Evolutionary conservation across 2,113 vertebrate species (phyloP), one percentile per base, ranked within the genome.

Genomic region (Tyto alba): DNA sequence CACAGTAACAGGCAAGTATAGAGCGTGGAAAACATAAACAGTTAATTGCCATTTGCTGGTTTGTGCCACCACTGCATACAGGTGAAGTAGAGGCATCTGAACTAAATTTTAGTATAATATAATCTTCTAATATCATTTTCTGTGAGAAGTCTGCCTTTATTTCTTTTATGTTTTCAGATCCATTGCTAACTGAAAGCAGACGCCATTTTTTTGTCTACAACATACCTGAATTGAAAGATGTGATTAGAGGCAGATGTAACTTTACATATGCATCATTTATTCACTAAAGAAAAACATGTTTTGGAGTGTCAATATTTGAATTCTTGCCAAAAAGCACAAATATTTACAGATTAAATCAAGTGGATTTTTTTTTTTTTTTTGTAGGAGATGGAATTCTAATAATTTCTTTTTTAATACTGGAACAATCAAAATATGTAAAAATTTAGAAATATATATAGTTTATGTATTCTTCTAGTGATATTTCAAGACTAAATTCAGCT

Each of bases 21-120:
- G 47, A 59, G 18, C 52, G 43, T 5, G 8, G 47, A 41, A 71
- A 74, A 6, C 13, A 34, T 23, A 17, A 41, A 25, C 13, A 40
- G 17, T 13, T 8, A 66, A 79, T 60, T 86, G 11, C n/a, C 34
- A 48, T 67, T 84, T 80, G 29, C 29, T 83, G 29, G 4, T 10
- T 67, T 0, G 0, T 74, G 41, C 18, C 47, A 26, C 4, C 11
- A 26, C 20, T 19, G 10, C 32, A 57, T 13, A 59, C n/a, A 71
- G 38, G 55, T 71, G 29, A 89, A 85, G 32, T 1, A 52, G 41
- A 83, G 25, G 26, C 18, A 52, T 69, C 30, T 41, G 30, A 81
- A 52, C 11, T 40, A 62, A 78, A 82, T 79, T 29, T 69, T 7
- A 76, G 21, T n/a, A 15, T 26, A 60, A 43, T n/a, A 71, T 29